Conservation (phyloP, 2,888 invertebrate genomes). For the Xanthia togata region DNA sequence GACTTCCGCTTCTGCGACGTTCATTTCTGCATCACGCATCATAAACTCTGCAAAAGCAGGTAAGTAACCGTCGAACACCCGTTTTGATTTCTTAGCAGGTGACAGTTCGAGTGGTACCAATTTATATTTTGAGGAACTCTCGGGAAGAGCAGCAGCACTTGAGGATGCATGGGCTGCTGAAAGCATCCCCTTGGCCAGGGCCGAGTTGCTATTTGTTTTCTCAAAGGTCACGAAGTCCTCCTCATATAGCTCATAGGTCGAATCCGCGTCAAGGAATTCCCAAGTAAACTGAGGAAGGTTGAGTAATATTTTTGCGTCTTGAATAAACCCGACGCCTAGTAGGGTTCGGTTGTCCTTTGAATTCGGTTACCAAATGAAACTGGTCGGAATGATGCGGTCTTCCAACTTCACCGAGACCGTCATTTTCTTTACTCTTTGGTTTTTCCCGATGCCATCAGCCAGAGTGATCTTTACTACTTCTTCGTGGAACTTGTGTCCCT, state of each 20-base stretch:
- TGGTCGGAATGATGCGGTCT: too few relatives aligned
- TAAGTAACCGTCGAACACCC: constrained; percentile 25
- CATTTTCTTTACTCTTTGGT: too few relatives aligned
- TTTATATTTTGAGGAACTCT: not conserved
- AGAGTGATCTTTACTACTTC: too few relatives aligned
- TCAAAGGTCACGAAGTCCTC: constrained; percentile 2
- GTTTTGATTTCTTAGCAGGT: constrained; percentile 11
- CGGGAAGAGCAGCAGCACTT: constrained; percentile 7
- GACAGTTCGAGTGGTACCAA: constrained; percentile 3
- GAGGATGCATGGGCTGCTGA: not conserved
- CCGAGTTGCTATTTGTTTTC: too few relatives aligned
- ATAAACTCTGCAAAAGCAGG: constrained; percentile 16
- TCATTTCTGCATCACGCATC: constrained; percentile 15
- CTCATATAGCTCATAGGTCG: constrained; percentile 10
- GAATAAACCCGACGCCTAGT: not conserved
- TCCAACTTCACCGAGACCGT: too few relatives aligned
- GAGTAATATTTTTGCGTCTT: not conserved
- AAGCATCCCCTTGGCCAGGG: too few relatives aligned
- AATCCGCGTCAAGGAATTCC: not conserved
- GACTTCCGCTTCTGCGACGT: not conserved
- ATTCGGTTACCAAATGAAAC: not conserved
- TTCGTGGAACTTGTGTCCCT: too few relatives aligned
- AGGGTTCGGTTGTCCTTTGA: not conserved
- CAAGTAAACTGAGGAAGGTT: constrained; percentile 24
- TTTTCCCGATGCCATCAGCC: too few relatives aligned